phyloP scores from a whole-genome alignment of 2,113 vertebrate species.

The Cygnus atratus region DNA sequence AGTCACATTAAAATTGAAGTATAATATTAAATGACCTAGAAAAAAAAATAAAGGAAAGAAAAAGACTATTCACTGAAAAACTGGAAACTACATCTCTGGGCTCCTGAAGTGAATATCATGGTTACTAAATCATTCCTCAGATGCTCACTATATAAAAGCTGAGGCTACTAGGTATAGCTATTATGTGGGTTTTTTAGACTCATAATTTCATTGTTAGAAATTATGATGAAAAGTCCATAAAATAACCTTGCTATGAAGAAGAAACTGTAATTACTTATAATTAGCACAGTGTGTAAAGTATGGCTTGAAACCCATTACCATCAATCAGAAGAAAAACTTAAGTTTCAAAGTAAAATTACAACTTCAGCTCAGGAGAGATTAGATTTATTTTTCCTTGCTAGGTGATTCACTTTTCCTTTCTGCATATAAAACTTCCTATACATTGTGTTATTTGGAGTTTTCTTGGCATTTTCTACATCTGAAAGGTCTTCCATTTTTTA shows the following conservation, averaged over 20 bases:
- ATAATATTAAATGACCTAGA: not conserved
- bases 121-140: not conserved
- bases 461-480: not conserved
- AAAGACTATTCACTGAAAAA: constrained; percentile 1
- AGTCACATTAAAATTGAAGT: not conserved
- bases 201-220: constrained; percentile 31
- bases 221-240: constrained; percentile 52
- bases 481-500: not conserved
- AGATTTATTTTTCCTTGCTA: not conserved
- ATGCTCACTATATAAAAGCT: not conserved
- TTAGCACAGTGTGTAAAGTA: constrained; percentile 35
- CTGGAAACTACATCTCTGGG: not conserved
- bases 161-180: not conserved
- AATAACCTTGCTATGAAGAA: constrained; percentile 42
- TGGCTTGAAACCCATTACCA: constrained; percentile 30
- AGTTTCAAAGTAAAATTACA: constrained; percentile 46
- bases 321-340: constrained; percentile 16
- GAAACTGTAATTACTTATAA: constrained; percentile 59
- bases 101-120: not conserved
- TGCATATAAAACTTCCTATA: not conserved
- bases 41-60: not conserved
- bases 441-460: not conserved
- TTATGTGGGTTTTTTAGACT: not conserved
- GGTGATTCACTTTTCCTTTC: not conserved
- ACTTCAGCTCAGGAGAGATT: not conserved